phyloP scores from a whole-genome alignment of 2,113 vertebrate species.

The Campylorhamphus procurvoides region DNA sequence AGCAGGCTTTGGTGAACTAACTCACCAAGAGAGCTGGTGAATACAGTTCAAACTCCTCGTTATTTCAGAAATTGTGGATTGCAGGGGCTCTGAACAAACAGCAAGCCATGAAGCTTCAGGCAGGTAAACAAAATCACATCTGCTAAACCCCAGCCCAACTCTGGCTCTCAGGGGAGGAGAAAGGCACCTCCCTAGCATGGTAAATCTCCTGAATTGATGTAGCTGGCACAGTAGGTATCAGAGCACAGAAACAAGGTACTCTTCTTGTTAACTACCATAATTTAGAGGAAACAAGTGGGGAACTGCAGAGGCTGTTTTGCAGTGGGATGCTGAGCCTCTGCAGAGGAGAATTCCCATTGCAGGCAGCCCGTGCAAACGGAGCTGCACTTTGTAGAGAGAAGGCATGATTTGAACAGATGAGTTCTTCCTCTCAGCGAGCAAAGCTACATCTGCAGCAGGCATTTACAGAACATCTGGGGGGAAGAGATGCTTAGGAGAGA shows the following conservation, averaged over 20 bases:
- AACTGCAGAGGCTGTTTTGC: slow-evolving; percentile 15
- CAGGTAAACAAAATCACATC: slow-evolving; percentile 56
- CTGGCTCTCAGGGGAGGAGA: neutral
- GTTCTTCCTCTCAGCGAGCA: slow-evolving; percentile 33
- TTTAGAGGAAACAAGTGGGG: slow-evolving; percentile 43
- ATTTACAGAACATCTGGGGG: slow-evolving; percentile 23
- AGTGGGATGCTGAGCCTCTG: slow-evolving; percentile 22
- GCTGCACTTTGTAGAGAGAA: neutral
- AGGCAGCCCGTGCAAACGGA: slow-evolving; percentile 4
- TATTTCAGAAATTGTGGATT: neutral
- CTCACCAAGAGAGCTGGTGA: neutral
- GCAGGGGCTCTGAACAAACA: neutral
- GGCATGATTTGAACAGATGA: slow-evolving; percentile 42
- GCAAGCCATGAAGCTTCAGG: slow-evolving; percentile 18
- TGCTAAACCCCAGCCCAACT: slow-evolving; percentile 16
- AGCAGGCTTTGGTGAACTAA: neutral
- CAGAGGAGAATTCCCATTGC: slow-evolving; percentile 52
- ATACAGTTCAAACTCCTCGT: neutral
- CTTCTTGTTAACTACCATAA: slow-evolving; percentile 27
- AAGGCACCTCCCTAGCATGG: neutral
- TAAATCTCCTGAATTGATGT: slow-evolving; percentile 1
- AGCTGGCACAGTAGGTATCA: neutral
- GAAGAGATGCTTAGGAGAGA: neutral
- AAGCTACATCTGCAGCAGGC: slow-evolving; percentile 38
- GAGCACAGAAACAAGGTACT: slow-evolving; percentile 5